A percentile compares a stretch with the other conserved stretches of the same genome.
These are phyloP conservation scores for Falcunculus frontatus DNA, from an alignment of 2,113 vertebrate species.

Conservation along the genomic window DNA sequence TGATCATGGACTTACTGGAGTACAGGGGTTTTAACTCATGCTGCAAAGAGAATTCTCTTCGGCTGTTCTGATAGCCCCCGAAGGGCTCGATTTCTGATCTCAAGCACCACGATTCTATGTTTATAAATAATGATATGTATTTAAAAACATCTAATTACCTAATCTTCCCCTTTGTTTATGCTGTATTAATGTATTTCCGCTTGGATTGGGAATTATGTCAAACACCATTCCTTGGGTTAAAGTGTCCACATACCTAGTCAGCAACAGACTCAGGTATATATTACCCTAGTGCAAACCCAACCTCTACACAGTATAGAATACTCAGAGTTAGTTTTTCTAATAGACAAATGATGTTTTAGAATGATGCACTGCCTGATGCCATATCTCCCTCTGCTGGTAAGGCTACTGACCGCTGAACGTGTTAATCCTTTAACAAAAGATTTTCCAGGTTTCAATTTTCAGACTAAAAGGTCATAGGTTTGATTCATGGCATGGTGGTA, in stretches of 20 bases:
- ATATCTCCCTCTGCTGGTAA: slow-evolving; percentile 11
- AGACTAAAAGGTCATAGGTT: not conserved
- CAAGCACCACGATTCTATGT: not conserved
- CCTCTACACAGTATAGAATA: not conserved
- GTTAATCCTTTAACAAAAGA: not conserved
- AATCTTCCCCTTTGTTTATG: not conserved
- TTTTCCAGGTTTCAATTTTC: not conserved
- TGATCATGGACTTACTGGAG: not conserved
- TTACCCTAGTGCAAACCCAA: not conserved
- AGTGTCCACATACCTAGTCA: not conserved
- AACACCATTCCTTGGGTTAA: not conserved
- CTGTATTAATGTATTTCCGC: not conserved
- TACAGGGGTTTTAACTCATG: not conserved
- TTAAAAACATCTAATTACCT: not conserved
- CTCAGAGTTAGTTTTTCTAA: not conserved
- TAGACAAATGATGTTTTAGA: not conserved
- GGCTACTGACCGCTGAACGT: not conserved
- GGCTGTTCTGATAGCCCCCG: not conserved
- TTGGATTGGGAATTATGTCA: not conserved
- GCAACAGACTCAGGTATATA: not conserved
- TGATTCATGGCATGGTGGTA: not conserved
- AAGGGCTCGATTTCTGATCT: not conserved
- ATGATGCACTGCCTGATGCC: not conserved
- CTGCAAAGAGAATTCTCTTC: not conserved
- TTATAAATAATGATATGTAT: not conserved